Base-by-base conservation (phyloP, 2,113 vertebrate genomes). In the Centropus bengalensis region DNA sequence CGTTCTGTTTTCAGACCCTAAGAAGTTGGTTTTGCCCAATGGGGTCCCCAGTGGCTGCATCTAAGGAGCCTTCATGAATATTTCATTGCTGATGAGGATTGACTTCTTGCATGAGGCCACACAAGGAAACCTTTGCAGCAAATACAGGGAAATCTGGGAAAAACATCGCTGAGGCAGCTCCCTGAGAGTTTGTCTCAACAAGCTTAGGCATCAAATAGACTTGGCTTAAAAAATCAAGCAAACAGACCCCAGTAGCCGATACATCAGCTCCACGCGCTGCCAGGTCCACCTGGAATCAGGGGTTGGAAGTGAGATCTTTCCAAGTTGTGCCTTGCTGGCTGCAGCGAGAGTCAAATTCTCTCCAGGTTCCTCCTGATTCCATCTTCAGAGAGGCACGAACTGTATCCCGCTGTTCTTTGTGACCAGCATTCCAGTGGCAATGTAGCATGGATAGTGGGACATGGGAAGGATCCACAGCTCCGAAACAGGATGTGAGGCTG, bases 41-140 rank as follows among this genome's bases (percentile, higher is more conserved):
- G 63, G 84, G 44, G 42, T 91, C 93, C 83, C 94, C 58, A 22
- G 54, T 80, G 94, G 33, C 82, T 66, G 63, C 67, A 40, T 87
- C 95, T 70, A 5, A 85, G 93, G 82, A 73, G 79, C 23, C 82
- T 85, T 79, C 42, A 89, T 94, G 83, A 92, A 91, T 95, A 77
- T 95, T 93, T 91, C 6, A 91, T 92, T 14, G 19, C 70, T 85
- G 76, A 18, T 33, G 94, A 66, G 85, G 55, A 36, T 81, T 54
- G 70, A 91, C 87, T 93, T 89, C 89, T 93, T 90, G 64, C 45
- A 82, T 42, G 77, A 89, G 58, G 52, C 60, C 84, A 30, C 69
- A 14, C 58, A 78, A 86, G 91, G 62, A 79, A 92, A 66, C 22
- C 36, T 68, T 93, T 56, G 63, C 76, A 66, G 47, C 47, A 49